These are phyloP conservation scores for Muscicapa adusta DNA, from an alignment of 2,113 vertebrate genomes.

Conservation along the genomic window DNA sequence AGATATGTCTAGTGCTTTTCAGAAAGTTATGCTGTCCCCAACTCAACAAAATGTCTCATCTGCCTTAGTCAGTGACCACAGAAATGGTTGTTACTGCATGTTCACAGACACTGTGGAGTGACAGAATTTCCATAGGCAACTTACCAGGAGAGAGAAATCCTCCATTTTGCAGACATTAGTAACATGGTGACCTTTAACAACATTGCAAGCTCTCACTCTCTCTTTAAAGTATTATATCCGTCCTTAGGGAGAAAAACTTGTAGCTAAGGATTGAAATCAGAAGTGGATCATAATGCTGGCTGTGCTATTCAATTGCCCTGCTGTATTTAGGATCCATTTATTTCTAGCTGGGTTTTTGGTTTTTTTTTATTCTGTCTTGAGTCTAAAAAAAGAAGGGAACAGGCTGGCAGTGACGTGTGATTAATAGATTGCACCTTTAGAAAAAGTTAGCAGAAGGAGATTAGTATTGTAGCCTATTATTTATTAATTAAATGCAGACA, in stretches of 20 bases:
- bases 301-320: conserved; percentile 18
- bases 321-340: conserved; percentile 48
- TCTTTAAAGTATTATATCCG: not conserved
- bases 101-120: accelerated
- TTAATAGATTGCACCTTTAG: conserved; percentile 64
- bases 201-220: not conserved
- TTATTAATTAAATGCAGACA: conserved; percentile 68
- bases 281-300: conserved; percentile 34
- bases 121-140: not conserved
- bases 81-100: not conserved
- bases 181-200: conserved; percentile 48
- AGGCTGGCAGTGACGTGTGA: conserved; percentile 53
- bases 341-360: not conserved
- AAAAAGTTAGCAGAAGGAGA: conserved; percentile 59
- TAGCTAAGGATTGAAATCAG: conserved; percentile 29
- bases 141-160: not conserved
- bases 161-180: conserved; percentile 22
- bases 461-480: conserved; percentile 61
- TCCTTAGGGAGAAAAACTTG: conserved; percentile 21
- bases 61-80: not conserved
- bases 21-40: not conserved
- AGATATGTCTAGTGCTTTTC: not conserved
- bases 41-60: not conserved
- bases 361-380: not conserved
- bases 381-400: conserved; percentile 56